Conservation (phyloP, 2,113 vertebrate species). For the Callaeas wilsoni region DNA sequence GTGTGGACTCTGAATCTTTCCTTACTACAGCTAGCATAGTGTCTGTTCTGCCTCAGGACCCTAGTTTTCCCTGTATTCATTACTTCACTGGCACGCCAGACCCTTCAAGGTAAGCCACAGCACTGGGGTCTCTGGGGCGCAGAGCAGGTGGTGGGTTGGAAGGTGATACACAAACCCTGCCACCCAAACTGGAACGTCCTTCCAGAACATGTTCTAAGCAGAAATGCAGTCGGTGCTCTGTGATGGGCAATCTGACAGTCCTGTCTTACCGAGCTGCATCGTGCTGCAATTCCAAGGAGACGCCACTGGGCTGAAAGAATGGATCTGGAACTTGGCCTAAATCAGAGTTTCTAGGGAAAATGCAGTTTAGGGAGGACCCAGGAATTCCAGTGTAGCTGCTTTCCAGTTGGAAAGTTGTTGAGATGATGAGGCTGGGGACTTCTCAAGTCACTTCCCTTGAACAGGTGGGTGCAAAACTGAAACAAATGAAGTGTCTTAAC, state of each 20-base stretch:
- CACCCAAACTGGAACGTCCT: background rate
- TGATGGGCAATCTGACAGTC: background rate
- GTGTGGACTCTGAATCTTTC: slow-evolving; percentile 77
- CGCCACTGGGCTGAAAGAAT: background rate
- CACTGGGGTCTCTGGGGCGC: background rate
- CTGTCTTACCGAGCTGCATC: background rate
- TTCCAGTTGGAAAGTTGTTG: background rate
- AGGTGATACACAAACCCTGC: background rate
- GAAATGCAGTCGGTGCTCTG: background rate
- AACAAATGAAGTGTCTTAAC: background rate
- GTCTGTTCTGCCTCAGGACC: slow-evolving; percentile 76
- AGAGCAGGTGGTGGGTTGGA: background rate
- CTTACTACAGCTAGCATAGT: slow-evolving; percentile 78
- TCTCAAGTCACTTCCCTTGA: background rate
- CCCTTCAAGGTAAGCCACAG: slow-evolving; percentile 73
- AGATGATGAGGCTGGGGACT: background rate
- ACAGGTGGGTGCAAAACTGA: background rate
- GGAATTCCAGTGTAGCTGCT: background rate
- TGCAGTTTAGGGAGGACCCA: background rate
- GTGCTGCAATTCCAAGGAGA: background rate
- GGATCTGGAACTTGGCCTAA: background rate
- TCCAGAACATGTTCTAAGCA: background rate
- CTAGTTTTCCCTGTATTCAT: slow-evolving; percentile 73
- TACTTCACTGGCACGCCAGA: slow-evolving; percentile 83
- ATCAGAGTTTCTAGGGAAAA: background rate